Evolutionary conservation across 1,140 invertebrate genomes (phyloP).

Genomic region (Anadara kagoshimensis): DNA sequence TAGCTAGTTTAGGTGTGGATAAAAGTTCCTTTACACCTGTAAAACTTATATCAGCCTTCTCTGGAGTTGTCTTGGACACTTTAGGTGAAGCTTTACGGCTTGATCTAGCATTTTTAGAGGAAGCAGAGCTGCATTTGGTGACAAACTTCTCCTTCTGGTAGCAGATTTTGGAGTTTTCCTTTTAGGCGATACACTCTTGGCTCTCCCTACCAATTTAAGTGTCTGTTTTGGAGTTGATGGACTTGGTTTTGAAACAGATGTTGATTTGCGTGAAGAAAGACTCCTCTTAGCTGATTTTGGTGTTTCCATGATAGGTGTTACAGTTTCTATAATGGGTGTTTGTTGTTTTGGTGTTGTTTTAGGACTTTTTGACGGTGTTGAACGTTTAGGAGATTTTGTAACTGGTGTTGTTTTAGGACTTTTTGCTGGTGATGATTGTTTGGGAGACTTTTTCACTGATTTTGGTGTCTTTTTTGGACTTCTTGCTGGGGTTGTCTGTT

Average conservation of each 20-base stretch:
- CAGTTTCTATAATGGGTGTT: no score
- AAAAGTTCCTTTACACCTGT: slow-evolving; percentile 44
- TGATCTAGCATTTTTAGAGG: neutral
- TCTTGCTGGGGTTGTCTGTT: slow-evolving; percentile 3
- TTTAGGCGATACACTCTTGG: neutral
- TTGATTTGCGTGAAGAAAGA: slow-evolving; percentile 13
- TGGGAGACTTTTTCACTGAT: slow-evolving; percentile 30
- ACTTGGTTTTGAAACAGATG: slow-evolving; percentile 12
- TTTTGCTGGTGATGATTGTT: neutral
- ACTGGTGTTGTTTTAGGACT: slow-evolving; percentile 3
- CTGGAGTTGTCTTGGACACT: neutral
- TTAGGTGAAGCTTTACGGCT: neutral
- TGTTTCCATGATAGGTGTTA: slow-evolving; percentile 8
- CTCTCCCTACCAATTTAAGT: neutral
- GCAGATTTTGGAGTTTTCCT: neutral
- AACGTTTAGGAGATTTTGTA: neutral
- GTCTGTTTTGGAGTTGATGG: slow-evolving; percentile 19
- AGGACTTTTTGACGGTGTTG: slow-evolving; percentile 11
- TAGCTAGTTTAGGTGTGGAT: slow-evolving; percentile 41
- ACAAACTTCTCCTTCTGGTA: neutral
- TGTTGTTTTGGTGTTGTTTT: slow-evolving; percentile 18
- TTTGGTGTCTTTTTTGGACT: slow-evolving; percentile 1
- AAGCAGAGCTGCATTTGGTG: neutral
- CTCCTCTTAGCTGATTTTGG: slow-evolving; percentile 15
- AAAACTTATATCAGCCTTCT: slow-evolving; percentile 29